Base-by-base conservation (phyloP, 2,888 invertebrate genomes). In the Cerastis rubricosa region DNA sequence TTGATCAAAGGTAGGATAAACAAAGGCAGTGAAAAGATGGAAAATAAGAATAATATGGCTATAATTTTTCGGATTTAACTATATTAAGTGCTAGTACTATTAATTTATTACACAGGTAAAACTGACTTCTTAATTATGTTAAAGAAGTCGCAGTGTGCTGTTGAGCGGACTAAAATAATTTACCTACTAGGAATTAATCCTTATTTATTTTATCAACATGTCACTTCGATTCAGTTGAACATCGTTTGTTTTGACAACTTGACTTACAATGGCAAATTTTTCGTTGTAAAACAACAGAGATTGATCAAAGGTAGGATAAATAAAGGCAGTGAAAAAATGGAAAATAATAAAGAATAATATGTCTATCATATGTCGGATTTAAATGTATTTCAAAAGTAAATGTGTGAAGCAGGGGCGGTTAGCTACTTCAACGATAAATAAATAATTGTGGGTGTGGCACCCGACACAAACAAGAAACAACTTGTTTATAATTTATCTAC, bases 171-270 rank as follows among this genome's bases (percentile, higher is more conserved):
- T 19, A 47, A 54, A 25, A 63, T 66, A 51, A 66, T 81, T 67
- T 35, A 35, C 35, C 35, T 35, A 59, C 51, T 45, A 54, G 45
- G 1, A 2, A 51, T 8, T 35, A 45, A 72, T 68, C 2, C 7
- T 69, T 29, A 59, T 79, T 72, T 75, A 70, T 72, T 70, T 47
- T 29, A 70, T 64, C 17, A 72, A 54, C n/a, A 29, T 54, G 66
- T 75, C 71, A 75, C 12, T 47, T 22, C 2, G 22, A 45, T 6
- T 49, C 49, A 7, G 4, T 35, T 19, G 11, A 29, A 43, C 11
- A 9, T 40, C 51, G 45, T 59, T 70, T 84, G 76, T 83, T 84
- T 64, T 76, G 76, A 71, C 65, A 82, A 40, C n/a, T 40, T 59
- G 35, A 54, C 75, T 57, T 11, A 9, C 8, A 25, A 35, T 35